These are phyloP conservation scores for Cecropterus lyciades DNA, from an alignment of 1,140 invertebrate genomes.

Conservation along the genomic window DNA sequence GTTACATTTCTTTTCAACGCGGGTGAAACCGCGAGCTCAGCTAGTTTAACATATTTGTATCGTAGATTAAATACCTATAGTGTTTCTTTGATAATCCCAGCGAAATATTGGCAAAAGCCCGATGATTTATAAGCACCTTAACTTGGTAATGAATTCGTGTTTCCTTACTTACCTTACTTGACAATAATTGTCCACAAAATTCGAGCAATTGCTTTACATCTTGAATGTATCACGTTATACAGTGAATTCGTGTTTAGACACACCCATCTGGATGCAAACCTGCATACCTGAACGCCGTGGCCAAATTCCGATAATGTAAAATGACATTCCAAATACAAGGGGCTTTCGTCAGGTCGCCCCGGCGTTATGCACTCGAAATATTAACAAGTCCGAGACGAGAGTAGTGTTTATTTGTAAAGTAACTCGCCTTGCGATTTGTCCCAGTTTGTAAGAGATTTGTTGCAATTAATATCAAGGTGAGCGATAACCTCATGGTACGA, in stretches of 20 bases:
- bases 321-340: constrained; percentile 26
- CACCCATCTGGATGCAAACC: constrained; percentile 26
- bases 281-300: constrained; percentile 27
- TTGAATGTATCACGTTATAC: background rate
- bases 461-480: no score
- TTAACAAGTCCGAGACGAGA: constrained; percentile 23
- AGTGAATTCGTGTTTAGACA: constrained; percentile 26
- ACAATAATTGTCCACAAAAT: background rate
- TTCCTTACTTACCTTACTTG: no score
- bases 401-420: constrained; percentile 10
- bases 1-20: no score
- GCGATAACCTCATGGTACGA: no score
- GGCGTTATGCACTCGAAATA: constrained; percentile 30
- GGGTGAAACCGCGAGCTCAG: no score
- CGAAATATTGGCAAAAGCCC: no score
- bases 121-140: no score
- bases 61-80: no score
- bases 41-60: no score
- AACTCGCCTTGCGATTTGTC: background rate
- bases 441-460: background rate
- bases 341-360: constrained; percentile 26
- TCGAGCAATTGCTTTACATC: background rate
- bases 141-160: no score
- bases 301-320: constrained; percentile 36
- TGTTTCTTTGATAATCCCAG: no score